Percentiles rank a stretch among this genome's conserved stretches.
These are phyloP conservation scores for Eilema griseolum DNA, from an alignment of 2,888 invertebrate species.

Conservation along the genomic window DNA sequence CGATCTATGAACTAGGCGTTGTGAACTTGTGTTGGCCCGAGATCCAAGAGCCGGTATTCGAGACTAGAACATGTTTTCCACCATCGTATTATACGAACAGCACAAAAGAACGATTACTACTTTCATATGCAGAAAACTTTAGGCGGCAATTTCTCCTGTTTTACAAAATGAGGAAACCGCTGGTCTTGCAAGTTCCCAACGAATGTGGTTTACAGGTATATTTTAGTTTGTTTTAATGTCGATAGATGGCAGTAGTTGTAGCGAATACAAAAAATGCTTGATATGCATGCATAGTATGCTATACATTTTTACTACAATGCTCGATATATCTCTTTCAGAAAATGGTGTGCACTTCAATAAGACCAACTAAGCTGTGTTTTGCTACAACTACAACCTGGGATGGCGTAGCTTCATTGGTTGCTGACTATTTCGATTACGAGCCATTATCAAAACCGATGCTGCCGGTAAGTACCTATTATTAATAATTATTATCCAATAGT, in stretches of 20 bases:
- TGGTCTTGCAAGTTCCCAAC: slow-evolving; percentile 91
- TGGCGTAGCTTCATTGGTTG: slow-evolving; percentile 91
- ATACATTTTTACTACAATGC: background rate
- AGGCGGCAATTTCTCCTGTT: slow-evolving; percentile 89
- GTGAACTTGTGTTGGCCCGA: slow-evolving; percentile 90
- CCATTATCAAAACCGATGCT: slow-evolving; percentile 89
- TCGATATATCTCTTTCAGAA: slow-evolving; percentile 88
- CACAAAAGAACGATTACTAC: slow-evolving; percentile 90
- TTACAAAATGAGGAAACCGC: slow-evolving; percentile 87
- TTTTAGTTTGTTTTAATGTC: slow-evolving; percentile 29
- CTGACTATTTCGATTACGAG: slow-evolving; percentile 92
- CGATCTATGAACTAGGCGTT: slow-evolving; percentile 87
- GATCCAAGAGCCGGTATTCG: slow-evolving; percentile 84
- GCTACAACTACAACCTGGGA: slow-evolving; percentile 91
- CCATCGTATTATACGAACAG: slow-evolving; percentile 89
- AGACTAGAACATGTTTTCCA: slow-evolving; percentile 88
- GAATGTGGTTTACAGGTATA: slow-evolving; percentile 92
- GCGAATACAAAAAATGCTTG: too few species aligned
- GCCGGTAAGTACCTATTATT: slow-evolving; percentile 87
- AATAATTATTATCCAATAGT: background rate
- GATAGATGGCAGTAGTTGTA: slow-evolving; percentile 17
- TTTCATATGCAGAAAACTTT: slow-evolving; percentile 93
- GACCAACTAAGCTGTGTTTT: slow-evolving; percentile 92
- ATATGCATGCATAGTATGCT: too few species aligned
- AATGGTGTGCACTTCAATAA: slow-evolving; percentile 94